phyloP scores from a whole-genome alignment of 2,113 vertebrate species.

The Bos javanicus region DNA sequence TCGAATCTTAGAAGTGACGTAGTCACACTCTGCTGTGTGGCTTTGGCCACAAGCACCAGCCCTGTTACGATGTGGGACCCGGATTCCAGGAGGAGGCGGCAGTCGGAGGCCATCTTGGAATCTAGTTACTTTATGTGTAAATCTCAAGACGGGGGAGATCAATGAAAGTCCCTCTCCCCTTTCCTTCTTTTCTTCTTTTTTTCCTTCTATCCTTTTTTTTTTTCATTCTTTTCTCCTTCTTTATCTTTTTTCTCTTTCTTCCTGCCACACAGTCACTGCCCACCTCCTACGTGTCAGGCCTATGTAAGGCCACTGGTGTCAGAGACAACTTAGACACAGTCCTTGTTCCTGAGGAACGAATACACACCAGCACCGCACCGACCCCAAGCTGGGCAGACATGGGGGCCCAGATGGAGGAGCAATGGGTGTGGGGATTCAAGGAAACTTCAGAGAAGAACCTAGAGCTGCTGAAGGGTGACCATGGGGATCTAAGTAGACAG shows the following conservation, averaged over 20 bases:
- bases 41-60: not conserved
- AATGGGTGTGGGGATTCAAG: not conserved
- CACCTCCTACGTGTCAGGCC: not conserved
- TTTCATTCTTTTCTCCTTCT: not conserved
- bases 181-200: not conserved
- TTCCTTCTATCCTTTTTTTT: not conserved
- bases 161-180: not conserved
- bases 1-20: not conserved
- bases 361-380: not conserved
- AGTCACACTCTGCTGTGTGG: not conserved
- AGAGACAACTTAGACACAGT: not conserved
- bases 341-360: not conserved
- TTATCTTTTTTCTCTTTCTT: not conserved
- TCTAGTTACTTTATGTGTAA: not conserved
- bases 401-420: not conserved
- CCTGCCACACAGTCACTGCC: not conserved
- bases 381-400: not conserved
- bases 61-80: too few relatives aligned
- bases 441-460: not conserved
- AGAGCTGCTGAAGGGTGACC: accelerated
- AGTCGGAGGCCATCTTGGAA: not conserved
- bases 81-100: not conserved
- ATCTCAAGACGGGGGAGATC: not conserved
- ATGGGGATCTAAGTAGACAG: not conserved
- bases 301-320: not conserved